Base-by-base conservation (phyloP, 2,113 vertebrate species). In the Peucedramus taeniatus region DNA sequence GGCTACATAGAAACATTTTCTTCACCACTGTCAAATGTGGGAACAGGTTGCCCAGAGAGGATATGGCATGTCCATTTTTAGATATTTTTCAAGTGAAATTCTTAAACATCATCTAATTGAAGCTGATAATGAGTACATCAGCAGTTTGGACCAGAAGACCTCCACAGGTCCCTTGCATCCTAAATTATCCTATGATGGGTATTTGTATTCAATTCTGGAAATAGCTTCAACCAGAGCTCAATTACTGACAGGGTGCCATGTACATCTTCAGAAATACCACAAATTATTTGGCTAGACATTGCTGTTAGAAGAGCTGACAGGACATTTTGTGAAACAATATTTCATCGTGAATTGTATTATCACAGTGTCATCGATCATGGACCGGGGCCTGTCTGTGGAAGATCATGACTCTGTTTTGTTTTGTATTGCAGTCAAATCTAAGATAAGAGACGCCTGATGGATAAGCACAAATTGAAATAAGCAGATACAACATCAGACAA, bases 391-490 rank as follows among this genome's bases (percentile, higher is more conserved):
- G 77, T 66, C 87, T 94, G 64, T 31, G 64, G 42, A 95, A 94
- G 42, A 94, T 81, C 64, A 54, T 24, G 42, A 28, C 45, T 60
- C 37, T 74, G 37, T 86, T 96, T 78, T 95, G 82, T 84, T 95
- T 87, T 87, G 59, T 78, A 63, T 5, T 66, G 68, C 87, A 91
- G 56, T 60, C 60, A 74, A 77, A 93, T 77, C 80, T 53, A 91
- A 89, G 87, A 81, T 69, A 89, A 86, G 56, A 95, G 80, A 94
- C 1, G 40, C 49, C 70, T 77, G 45, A 81, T 31, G 31, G 83
- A 90, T 83, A 85, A 82, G 57, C 63, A 88, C 49, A 49, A 90
- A 93, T 18, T 80, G 44, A 82, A 94, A 92, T 69, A 86, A 84
- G 61, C 87, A 92, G 80, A 71, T 72, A 76, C 70, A 85, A 71